Base-by-base conservation (phyloP, 1,140 invertebrate species). In the Wasmannia auropunctata region DNA sequence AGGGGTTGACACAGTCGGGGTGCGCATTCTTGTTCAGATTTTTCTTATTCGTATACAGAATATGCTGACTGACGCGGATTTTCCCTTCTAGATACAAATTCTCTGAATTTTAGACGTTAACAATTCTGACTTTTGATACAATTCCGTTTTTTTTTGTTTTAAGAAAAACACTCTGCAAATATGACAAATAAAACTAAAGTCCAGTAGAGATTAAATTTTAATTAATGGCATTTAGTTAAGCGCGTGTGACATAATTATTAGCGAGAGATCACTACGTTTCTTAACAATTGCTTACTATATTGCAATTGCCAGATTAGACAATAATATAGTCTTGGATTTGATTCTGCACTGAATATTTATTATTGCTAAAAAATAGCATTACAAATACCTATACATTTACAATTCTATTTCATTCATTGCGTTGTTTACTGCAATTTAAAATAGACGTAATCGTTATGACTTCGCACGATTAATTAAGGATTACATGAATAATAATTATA, bases 11-110 rank as follows among this genome's bases (percentile, higher is more conserved):
- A 69, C 34, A 40, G 22, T 81, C 34, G 37, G 19, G 16, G 70
- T 56, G 65, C 11, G 51, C 34, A 72, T 81, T 65, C n/a, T 65
- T 81, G 37, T 6, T 43, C 16, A 81, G 49, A 72, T 70, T 81
- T 58, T 43, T 63, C 19, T 81, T 16, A 56, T 56, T 70, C 19
- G 31, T 51, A 28, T 40, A 56, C 34, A 31, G n/a, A 70, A 69
- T 81, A 34, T 70, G 8, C 22, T 34, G 34, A 69, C 11, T 31
- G 4, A 51, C 60, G 43, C 4, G 6, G 16, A 56, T 70, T 70
- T 56, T 34, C 28, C 34, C 8, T 56, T 8, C 28, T 22, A 22
- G 19, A 16, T 31, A 56, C 19, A 28, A 49, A 56, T 72, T 72
- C 19, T 11, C 10, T 43, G 6, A 56, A 31, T 58, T 54, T 40